Percentiles rank a stretch among this genome's conserved stretches.
phyloP scores from a whole-genome alignment of 2,888 invertebrate species.

The Dorcus parallelipipedus region DNA sequence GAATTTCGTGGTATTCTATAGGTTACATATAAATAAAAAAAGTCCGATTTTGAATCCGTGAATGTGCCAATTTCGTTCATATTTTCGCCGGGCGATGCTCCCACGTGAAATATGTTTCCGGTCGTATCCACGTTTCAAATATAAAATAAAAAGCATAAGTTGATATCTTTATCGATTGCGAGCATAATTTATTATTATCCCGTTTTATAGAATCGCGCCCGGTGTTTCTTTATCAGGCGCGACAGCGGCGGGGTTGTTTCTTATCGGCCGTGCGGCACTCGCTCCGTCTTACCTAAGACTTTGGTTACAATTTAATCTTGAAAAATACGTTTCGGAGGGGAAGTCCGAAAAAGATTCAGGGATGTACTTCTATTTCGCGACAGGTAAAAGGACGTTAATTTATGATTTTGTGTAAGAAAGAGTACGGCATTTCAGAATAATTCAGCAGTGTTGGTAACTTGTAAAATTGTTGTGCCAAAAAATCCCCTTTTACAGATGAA shows the following conservation, averaged over 20 bases:
- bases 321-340: slow-evolving; percentile 17
- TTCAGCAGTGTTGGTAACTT: too few species aligned
- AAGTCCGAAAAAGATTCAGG: too few species aligned
- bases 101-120: slow-evolving; percentile 16
- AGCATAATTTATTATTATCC: slow-evolving; percentile 29
- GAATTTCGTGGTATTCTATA: too few species aligned
- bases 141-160: slow-evolving; percentile 28
- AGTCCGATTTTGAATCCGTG: too few species aligned
- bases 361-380: too few species aligned
- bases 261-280: slow-evolving; percentile 24
- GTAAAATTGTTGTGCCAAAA: too few species aligned
- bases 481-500: too few species aligned
- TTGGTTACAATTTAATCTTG: slow-evolving; percentile 28
- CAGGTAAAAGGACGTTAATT: too few species aligned
- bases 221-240: slow-evolving; percentile 10
- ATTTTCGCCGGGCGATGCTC: slow-evolving; percentile 1
- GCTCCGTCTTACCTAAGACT: slow-evolving; percentile 21
- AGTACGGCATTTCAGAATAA: too few species aligned
- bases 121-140: slow-evolving; percentile 24
- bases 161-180: slow-evolving; percentile 28
- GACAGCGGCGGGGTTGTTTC: slow-evolving; percentile 19
- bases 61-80: not conserved
- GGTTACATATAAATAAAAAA: too few species aligned
- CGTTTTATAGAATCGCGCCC: slow-evolving; percentile 21
- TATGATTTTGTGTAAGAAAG: too few species aligned